These are phyloP conservation scores for Fistularia tabacaria DNA, from an alignment of 2,797 vertebrate species.

Conservation along the genomic window DNA sequence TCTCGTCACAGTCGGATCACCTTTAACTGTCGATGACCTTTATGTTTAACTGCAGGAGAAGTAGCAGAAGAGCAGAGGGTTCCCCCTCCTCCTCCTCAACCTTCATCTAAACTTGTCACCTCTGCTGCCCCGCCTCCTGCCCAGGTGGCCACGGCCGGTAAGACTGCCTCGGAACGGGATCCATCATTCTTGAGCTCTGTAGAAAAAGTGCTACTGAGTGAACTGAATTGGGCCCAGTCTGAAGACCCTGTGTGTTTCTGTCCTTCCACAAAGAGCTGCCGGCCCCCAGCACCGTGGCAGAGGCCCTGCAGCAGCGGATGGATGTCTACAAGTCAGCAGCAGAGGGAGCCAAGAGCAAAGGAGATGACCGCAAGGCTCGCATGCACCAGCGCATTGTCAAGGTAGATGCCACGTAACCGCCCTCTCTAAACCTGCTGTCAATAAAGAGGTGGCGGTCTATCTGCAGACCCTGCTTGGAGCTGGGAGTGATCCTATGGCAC, in stretches of 20 bases:
- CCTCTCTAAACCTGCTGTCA: too few species aligned
- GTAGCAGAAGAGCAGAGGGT: conserved; percentile 31
- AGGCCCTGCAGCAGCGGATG: conserved; percentile 89
- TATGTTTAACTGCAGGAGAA: conserved; percentile 49
- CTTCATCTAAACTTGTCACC: conserved; percentile 46
- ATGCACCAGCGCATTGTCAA: conserved; percentile 92
- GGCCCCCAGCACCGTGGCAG: conserved; percentile 76
- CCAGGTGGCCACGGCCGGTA: conserved; percentile 54
- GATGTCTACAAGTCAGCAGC: conserved; percentile 83
- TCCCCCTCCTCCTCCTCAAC: conserved; percentile 43
- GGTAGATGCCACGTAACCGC: conserved; percentile 54
- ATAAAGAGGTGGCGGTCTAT: too few species aligned
- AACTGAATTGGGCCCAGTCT: not conserved
- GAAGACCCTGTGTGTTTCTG: not conserved
- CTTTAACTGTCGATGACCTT: conserved; percentile 6
- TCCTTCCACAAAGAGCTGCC: conserved; percentile 52
- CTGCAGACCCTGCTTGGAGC: too few species aligned
- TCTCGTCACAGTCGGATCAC: not conserved
- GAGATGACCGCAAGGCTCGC: conserved; percentile 87
- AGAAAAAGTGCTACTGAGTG: not conserved
- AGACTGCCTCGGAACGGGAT: conserved; percentile 6
- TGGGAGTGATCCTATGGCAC: too few species aligned
- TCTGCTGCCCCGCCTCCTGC: conserved; percentile 33
- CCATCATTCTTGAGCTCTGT: not conserved
- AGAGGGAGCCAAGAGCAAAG: conserved; percentile 82